Evolutionary conservation across 1,140 invertebrate species (phyloP).

Genomic region (Galendromus occidentalis): DNA sequence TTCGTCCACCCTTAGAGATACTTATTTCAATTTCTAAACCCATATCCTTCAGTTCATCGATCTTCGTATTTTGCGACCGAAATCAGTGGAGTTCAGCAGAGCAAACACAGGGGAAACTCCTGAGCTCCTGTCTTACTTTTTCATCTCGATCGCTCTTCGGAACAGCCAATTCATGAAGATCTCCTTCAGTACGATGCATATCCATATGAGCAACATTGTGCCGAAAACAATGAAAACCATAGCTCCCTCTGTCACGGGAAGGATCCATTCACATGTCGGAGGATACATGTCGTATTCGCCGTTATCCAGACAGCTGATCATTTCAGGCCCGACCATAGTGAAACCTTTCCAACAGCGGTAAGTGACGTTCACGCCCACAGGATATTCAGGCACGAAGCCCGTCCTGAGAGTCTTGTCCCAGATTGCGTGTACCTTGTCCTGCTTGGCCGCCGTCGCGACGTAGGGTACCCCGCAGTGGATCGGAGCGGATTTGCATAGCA

Average conservation of each 20-base stretch:
- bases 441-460: background rate
- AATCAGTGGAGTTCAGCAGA: too few species aligned
- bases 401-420: background rate
- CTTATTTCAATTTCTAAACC: too few species aligned
- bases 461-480: slow-evolving; percentile 1
- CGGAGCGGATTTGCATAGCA: background rate
- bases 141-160: slow-evolving; percentile 1
- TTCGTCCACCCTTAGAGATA: too few species aligned
- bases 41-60: too few species aligned
- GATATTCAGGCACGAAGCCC: background rate
- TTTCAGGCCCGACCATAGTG: slow-evolving; percentile 1
- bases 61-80: too few species aligned
- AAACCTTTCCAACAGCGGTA: slow-evolving; percentile 8
- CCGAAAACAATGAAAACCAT: background rate
- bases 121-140: too few species aligned
- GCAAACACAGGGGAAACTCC: too few species aligned
- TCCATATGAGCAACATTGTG: slow-evolving; percentile 1
- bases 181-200: slow-evolving; percentile 7
- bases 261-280: background rate
- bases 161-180: slow-evolving; percentile 10
- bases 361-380: background rate
- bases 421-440: background rate
- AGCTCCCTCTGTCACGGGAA: background rate
- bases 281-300: slow-evolving; percentile 6
- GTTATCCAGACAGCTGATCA: background rate